Evolutionary conservation across 1,140 invertebrate species (phyloP).

Genomic region (Delia radicum): DNA sequence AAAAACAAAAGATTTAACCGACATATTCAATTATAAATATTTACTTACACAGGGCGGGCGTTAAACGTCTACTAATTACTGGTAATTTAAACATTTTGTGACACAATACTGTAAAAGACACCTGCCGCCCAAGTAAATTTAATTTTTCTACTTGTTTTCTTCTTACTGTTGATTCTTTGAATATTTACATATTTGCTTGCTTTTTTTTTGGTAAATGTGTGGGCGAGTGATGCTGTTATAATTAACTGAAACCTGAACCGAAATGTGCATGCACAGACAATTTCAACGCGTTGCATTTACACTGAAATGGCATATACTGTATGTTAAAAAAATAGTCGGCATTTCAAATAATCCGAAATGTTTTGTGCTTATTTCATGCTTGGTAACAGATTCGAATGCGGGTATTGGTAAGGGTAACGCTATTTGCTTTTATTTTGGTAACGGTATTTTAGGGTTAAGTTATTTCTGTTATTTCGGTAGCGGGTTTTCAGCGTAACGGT

Average conservation of each 20-base stretch:
- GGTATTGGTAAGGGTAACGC: too few species aligned
- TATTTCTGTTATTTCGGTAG: too few species aligned
- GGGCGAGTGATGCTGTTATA: slow-evolving; percentile 13
- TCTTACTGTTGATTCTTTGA: too few species aligned
- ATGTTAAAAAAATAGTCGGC: too few species aligned
- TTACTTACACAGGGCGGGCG: not conserved
- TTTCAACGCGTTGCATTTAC: not conserved
- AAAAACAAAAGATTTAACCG: too few species aligned
- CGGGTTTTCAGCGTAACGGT: too few species aligned
- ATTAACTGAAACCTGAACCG: slow-evolving; percentile 16
- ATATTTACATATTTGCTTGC: not conserved
- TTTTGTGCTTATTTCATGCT: too few species aligned
- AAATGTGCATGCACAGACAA: not conserved
- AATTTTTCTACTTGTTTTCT: slow-evolving; percentile 14
- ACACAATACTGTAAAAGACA: slow-evolving; percentile 21
- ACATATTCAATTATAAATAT: slow-evolving; percentile 23
- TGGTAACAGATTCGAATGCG: too few species aligned
- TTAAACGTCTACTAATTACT: slow-evolving; percentile 11
- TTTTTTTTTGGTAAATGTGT: not conserved
- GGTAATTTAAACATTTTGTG: slow-evolving; percentile 21
- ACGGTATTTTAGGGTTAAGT: too few species aligned
- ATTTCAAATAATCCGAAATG: too few species aligned
- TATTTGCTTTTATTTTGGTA: too few species aligned
- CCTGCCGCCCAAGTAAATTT: slow-evolving; percentile 23
- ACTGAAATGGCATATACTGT: not conserved